These are phyloP conservation scores for Ormia ochracea DNA, from an alignment of 2,888 invertebrate species.

Conservation along the genomic window DNA sequence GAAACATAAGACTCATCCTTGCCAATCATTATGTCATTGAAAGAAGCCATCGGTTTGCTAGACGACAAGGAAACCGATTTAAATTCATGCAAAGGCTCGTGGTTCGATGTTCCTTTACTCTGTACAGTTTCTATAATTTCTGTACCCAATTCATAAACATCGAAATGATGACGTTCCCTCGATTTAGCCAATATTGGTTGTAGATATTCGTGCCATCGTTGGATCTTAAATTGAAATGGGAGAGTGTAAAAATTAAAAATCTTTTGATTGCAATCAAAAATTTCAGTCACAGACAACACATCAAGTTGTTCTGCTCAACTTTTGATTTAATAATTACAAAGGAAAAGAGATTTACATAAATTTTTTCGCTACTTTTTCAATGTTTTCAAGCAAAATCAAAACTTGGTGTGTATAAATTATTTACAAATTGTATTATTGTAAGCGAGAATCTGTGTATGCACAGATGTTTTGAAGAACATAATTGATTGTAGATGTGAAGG, in stretches of 20 bases:
- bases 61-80: neutral
- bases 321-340: too few relatives aligned
- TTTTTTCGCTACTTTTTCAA: too few relatives aligned
- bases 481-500: too few relatives aligned
- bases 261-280: too few relatives aligned
- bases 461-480: too few relatives aligned
- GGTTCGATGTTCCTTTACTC: neutral
- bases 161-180: constrained; percentile 73
- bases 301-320: too few relatives aligned
- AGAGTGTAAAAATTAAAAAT: neutral
- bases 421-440: too few relatives aligned
- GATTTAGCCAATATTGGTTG: constrained; percentile 72
- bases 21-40: constrained; percentile 69
- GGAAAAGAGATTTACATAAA: too few relatives aligned
- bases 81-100: neutral
- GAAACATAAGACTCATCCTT: constrained; percentile 70
- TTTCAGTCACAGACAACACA: too few relatives aligned
- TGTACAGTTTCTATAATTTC: constrained; percentile 70
- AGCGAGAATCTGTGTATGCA: too few relatives aligned
- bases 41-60: constrained; percentile 47
- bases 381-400: too few relatives aligned
- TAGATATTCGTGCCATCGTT: constrained; percentile 73
- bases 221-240: constrained; percentile 66
- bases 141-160: constrained; percentile 71
- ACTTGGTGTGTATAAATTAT: too few relatives aligned